Conservation (phyloP, 2,113 vertebrate species). For the Stomatorhinus ivindoensis region DNA sequence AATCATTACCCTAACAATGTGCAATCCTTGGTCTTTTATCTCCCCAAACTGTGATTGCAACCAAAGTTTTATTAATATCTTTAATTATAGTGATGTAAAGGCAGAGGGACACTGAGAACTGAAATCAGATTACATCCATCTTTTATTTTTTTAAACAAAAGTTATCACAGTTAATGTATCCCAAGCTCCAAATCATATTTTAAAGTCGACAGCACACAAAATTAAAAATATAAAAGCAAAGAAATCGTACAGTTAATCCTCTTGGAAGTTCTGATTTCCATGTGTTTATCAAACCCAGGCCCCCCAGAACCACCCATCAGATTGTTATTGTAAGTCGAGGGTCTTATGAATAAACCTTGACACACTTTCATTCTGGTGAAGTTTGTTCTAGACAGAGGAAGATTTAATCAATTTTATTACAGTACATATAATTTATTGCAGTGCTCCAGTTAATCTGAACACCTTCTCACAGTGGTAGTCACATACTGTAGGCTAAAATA, state of each 20-base stretch:
- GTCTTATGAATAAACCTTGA: not conserved
- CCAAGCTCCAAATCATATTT: not conserved
- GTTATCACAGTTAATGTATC: not conserved
- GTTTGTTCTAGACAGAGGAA: not conserved
- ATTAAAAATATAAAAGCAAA: not conserved
- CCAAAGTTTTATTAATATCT: not conserved
- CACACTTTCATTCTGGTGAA: not conserved
- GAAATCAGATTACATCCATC: not conserved
- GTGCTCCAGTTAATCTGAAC: not conserved
- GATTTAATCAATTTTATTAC: not conserved
- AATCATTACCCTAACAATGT: not conserved
- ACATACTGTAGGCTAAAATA: not conserved
- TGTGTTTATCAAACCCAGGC: not conserved
- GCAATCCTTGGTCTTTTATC: not conserved
- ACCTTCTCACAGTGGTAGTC: not conserved
- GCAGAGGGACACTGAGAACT: not conserved
- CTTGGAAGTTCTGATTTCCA: not conserved
- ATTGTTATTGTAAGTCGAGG: not conserved
- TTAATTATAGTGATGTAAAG: not conserved
- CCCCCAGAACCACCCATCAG: not conserved
- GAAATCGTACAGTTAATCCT: not conserved
- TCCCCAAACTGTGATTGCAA: not conserved
- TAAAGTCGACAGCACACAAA: not conserved
- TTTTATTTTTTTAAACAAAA: not conserved
- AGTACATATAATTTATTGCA: slow-evolving; percentile 2